These are phyloP conservation scores for Platysteira castanea DNA, from an alignment of 2,113 vertebrate species.

Conservation along the genomic window DNA sequence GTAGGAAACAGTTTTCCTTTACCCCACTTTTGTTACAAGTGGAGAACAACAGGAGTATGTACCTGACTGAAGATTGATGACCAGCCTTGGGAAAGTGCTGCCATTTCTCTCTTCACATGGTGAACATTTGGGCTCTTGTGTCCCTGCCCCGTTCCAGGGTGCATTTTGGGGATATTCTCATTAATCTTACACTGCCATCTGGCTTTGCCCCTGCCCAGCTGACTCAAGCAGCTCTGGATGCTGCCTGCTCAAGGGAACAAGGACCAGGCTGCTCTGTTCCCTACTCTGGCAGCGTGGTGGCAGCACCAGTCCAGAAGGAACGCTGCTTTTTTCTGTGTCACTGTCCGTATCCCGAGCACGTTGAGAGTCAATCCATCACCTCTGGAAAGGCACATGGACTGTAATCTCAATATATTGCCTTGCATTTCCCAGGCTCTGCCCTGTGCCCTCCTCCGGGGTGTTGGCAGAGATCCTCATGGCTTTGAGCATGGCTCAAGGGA, in stretches of 20 bases:
- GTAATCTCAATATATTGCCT: background rate
- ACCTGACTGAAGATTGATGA: background rate
- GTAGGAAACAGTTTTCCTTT: background rate
- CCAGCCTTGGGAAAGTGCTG: background rate
- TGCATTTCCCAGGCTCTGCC: background rate
- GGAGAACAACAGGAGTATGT: background rate
- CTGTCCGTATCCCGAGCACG: background rate
- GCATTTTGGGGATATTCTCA: background rate
- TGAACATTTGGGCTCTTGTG: background rate
- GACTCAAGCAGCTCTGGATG: background rate
- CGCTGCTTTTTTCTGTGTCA: background rate
- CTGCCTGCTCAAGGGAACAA: background rate
- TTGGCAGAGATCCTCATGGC: background rate
- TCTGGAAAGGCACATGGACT: background rate
- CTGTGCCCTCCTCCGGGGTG: background rate
- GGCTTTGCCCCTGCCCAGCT: background rate
- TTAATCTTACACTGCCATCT: background rate
- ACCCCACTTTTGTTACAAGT: no score
- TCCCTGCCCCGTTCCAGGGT: background rate
- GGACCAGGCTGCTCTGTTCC: background rate
- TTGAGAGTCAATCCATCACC: background rate
- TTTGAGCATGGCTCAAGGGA: accelerated
- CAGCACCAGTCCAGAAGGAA: background rate
- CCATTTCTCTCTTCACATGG: background rate
- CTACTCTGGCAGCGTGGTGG: background rate